Evolutionary conservation across 2,888 invertebrate genomes (phyloP), one percentile per base, ranked within the genome.

Genomic region (Eristalis arbustorum): DNA sequence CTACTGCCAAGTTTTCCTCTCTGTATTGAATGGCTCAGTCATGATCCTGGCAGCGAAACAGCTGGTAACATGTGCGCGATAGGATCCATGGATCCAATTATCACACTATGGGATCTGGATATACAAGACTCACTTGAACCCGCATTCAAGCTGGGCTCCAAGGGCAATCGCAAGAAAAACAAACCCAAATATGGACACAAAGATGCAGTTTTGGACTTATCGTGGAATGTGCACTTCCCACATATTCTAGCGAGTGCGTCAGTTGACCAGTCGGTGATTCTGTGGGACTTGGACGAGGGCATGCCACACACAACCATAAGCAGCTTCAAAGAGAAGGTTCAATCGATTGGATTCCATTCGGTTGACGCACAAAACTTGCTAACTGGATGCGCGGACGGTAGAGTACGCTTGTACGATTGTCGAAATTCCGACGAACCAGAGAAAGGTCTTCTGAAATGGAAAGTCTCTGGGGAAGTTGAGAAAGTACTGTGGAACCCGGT

Each of bases 61-160:
- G 94, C 95, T 82, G 96, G 96, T 22, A 99, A 98, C 92, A 95
- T 98, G 89, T 96, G 98, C 89, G 99, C 98, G 0, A 95, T 99
- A 78, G 99, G 98, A 13, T 96, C 96, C 42, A 98, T 99, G 98
- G 96, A 96, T 88, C 96, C 98, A 0, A 95, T 97, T 59, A 98
- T 99, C 77, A 97, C 98, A 89, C 95, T 99, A n/a, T 99, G 99
- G 98, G 98, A 99, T 93, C 93, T 99, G 61, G 99, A 99, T 93
- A 94, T 99, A 80, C 96, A 98, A 88, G 98, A 99, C 91, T 96
- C 96, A 79, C 93, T 98, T 57, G 98, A 98, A 91, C 98, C 99
- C 0, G 96, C 96, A 0, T 97, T 96, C 91, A 96, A 95, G 89
- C 94, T 99, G 31, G 97, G 97, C 6, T 94, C 94, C 87, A 96